Percentiles rank a stretch among this genome's conserved stretches.
Conservation (phyloP, 2,797 vertebrate genomes). For the Halcyon leucocephala region DNA sequence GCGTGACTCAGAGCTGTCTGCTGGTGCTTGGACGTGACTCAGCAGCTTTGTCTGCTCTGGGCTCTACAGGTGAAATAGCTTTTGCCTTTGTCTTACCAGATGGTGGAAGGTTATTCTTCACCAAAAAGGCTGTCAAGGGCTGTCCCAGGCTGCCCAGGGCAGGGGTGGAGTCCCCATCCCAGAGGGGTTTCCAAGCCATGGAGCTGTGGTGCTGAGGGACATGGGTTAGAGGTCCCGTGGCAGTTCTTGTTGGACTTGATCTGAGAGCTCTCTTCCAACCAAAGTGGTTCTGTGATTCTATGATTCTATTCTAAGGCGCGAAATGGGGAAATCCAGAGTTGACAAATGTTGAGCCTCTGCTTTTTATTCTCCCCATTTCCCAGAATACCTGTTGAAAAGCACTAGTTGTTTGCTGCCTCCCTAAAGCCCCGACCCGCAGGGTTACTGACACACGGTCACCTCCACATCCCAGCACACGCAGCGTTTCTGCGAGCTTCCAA, state of each 20-base stretch:
- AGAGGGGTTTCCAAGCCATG: not conserved
- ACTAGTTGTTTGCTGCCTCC: not conserved
- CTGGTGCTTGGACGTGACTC: accelerated
- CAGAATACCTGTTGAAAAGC: not conserved
- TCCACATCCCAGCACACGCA: accelerated
- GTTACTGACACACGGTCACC: not conserved
- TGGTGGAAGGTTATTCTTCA: not conserved
- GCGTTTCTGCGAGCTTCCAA: not conserved
- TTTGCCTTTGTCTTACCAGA: not conserved
- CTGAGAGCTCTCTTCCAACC: not conserved
- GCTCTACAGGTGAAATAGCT: not conserved
- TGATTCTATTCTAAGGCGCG: not conserved
- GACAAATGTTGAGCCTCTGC: not conserved
- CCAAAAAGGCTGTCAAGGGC: not conserved
- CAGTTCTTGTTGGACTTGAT: not conserved
- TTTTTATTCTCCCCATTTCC: not conserved
- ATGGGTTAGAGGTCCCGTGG: not conserved
- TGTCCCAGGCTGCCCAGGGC: too few relatives aligned
- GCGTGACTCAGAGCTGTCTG: not conserved
- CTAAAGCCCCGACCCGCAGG: not conserved
- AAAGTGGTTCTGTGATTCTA: not conserved
- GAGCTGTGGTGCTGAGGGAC: not conserved
- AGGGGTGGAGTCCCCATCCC: not conserved
- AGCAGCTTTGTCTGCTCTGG: not conserved
- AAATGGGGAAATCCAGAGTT: not conserved